These are phyloP conservation scores for Thunnus thynnus DNA, from an alignment of 2,113 vertebrate species.

Conservation along the genomic window DNA sequence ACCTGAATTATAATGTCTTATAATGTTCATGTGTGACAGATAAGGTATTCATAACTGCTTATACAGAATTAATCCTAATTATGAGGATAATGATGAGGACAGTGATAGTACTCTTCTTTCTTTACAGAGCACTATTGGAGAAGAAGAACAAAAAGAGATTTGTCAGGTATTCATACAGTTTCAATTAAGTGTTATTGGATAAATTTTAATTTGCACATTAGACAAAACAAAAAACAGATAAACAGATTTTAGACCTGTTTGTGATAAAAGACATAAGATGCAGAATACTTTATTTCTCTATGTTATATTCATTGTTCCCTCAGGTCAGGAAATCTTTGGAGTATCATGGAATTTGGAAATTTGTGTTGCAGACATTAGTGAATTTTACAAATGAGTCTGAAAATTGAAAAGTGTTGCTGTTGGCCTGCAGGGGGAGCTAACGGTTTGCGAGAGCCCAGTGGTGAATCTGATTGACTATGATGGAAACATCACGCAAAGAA, in stretches of 20 bases:
- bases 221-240: background rate
- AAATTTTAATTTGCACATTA: background rate
- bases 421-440: conserved; percentile 64
- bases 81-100: background rate
- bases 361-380: too few species aligned
- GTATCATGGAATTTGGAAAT: too few species aligned
- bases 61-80: too few species aligned
- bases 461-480: conserved; percentile 85
- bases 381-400: background rate
- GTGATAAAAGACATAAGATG: too few species aligned
- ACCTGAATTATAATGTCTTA: too few species aligned
- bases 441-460: conserved; percentile 17
- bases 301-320: too few species aligned
- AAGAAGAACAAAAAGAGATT: conserved; percentile 17
- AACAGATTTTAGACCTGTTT: too few species aligned
- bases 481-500: conserved; percentile 81
- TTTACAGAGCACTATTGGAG: conserved; percentile 17
- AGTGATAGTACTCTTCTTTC: background rate
- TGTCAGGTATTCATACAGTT: conserved; percentile 4
- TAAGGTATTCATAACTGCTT: too few species aligned
- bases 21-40: too few species aligned
- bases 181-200: background rate
- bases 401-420: conserved; percentile 3
- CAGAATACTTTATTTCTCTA: too few species aligned
- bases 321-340: too few species aligned